These are phyloP conservation scores for Simalia tracyae DNA, from an alignment of 2,797 vertebrate genomes.

Conservation along the genomic window DNA sequence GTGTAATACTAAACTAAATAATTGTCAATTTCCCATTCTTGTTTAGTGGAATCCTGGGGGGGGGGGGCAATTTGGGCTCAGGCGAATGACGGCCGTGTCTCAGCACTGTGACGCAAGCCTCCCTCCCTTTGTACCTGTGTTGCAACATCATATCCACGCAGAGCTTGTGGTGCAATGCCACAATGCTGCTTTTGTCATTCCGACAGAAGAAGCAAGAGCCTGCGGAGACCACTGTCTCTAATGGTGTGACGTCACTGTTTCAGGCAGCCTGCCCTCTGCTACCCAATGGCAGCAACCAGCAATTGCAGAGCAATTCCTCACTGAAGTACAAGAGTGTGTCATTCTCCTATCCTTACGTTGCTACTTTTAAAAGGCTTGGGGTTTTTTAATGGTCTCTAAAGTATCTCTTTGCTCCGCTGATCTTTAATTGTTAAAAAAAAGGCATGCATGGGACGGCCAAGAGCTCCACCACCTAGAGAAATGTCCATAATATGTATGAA, in stretches of 20 bases:
- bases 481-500: neutral
- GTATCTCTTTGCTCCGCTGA: neutral
- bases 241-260: neutral
- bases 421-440: neutral
- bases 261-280: neutral
- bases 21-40: neutral
- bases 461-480: neutral
- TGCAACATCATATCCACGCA: too few species aligned
- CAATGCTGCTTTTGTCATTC: too few species aligned
- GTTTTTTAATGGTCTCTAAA: neutral
- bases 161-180: too few species aligned
- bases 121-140: too few species aligned
- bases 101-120: too few species aligned
- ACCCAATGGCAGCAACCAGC: neutral
- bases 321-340: neutral
- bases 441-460: neutral
- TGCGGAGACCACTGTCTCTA: too few species aligned
- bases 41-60: neutral
- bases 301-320: neutral
- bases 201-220: too few species aligned
- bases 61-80: too few species aligned
- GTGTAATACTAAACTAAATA: conserved; percentile 5
- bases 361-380: neutral
- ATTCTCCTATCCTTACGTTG: neutral
- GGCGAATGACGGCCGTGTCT: too few species aligned